Evolutionary conservation across 1,140 invertebrate genomes (phyloP).

Genomic region (Anastrepha obliqua): DNA sequence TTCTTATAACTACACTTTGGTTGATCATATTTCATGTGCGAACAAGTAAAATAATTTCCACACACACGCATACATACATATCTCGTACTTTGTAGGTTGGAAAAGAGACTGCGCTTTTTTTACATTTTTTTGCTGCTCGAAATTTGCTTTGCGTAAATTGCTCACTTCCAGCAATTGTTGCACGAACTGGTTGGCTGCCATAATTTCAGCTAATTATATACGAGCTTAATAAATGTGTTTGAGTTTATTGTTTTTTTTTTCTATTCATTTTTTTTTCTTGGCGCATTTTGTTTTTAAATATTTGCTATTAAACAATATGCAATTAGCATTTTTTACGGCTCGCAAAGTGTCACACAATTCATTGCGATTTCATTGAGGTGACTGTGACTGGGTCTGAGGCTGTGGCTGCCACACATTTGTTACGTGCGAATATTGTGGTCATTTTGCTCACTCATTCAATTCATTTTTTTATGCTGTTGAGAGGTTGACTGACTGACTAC

Average conservation of each 20-base stretch:
- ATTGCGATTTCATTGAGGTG: constrained; percentile 3
- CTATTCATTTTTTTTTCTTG: neutral
- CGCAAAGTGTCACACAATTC: constrained; percentile 24
- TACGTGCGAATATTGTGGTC: constrained; percentile 13
- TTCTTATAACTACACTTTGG: too few relatives aligned
- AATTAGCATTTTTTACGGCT: constrained; percentile 19
- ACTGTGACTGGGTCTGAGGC: neutral
- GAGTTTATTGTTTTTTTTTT: neutral
- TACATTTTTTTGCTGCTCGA: neutral
- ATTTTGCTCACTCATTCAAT: neutral
- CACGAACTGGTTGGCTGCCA: constrained; percentile 36
- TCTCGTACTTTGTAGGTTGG: too few relatives aligned
- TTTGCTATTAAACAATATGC: constrained; percentile 25
- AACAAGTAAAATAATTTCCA: too few relatives aligned
- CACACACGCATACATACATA: too few relatives aligned
- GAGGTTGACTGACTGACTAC: neutral
- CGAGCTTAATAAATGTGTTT: neutral
- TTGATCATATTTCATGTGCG: too few relatives aligned
- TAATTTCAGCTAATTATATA: constrained; percentile 48
- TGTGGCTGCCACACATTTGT: constrained; percentile 43
- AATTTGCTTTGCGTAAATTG: neutral
- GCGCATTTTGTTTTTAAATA: constrained; percentile 13
- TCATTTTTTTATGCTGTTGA: neutral
- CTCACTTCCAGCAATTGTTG: constrained; percentile 39
- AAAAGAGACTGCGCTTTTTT: neutral